These are phyloP conservation scores for Toxostoma redivivum DNA, from an alignment of 2,113 vertebrate genomes.

Conservation along the genomic window DNA sequence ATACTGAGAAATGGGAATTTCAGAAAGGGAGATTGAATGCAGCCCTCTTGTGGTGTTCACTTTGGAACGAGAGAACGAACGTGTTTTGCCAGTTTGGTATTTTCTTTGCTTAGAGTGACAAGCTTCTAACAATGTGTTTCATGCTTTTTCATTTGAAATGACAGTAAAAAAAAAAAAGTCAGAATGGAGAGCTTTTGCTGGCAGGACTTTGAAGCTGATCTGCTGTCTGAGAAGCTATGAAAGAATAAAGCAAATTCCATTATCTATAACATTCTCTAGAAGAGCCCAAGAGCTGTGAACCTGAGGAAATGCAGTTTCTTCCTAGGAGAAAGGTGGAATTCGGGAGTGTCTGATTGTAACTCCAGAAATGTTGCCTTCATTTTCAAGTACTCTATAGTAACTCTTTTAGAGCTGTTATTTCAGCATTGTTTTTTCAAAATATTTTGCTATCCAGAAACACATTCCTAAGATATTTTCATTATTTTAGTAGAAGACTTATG, in stretches of 20 bases:
- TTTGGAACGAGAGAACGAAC: background rate
- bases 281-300: background rate
- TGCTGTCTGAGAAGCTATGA: background rate
- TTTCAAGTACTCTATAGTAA: background rate
- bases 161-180: background rate
- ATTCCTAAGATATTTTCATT: background rate
- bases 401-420: background rate
- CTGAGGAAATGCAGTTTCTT: background rate
- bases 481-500: background rate
- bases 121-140: background rate
- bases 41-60: background rate
- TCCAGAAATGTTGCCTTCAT: background rate
- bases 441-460: background rate
- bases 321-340: background rate
- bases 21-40: slow-evolving; percentile 12
- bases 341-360: background rate
- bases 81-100: background rate
- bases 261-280: background rate
- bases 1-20: background rate
- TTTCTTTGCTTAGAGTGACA: background rate
- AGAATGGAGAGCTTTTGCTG: background rate
- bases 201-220: background rate
- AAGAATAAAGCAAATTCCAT: background rate
- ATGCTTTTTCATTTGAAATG: background rate
- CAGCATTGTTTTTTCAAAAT: background rate